Base-by-base conservation (phyloP, 2,113 vertebrate species). In the Camelus bactrianus region DNA sequence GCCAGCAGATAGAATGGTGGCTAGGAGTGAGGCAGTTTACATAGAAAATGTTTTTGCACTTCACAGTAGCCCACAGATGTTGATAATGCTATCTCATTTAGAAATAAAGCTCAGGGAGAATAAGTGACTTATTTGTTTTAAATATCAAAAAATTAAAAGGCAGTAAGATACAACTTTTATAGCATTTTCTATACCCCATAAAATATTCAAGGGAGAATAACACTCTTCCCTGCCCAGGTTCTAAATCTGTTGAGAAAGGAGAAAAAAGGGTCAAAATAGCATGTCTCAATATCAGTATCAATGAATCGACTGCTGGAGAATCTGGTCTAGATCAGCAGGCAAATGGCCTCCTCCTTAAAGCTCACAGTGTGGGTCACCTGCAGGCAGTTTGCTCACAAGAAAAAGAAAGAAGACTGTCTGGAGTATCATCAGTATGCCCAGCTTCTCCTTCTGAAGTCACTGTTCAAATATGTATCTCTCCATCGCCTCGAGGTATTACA, bases 91-190 rank as follows among this genome's bases (percentile, higher is more conserved):
- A 65, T 80, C 11, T 9, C 11, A 72, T 69, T 42, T 81, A 65
- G 32, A 92, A 94, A 76, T 38, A 85, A 93, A 70, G 1, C 6
- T 90, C 79, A 90, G 5, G 35, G 38, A 75, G 83, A 10, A 65
- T 52, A 92, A 87, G 35, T 50, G n/a, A 48, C 1, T 13, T 50
- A 42, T 76, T 89, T 42, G 38, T 42, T 42, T 42, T 48, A 42
- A 92, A 77, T 52, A 14, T 3, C 14, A 22, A 35, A 52, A 46
- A 67, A 73, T 60, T 38, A 58, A 52, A 64, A 72, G 28, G 12
- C 30, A 32, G 9, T 28, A 81, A 48, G 22, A 46, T 6, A 24
- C 79, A 94, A 80, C 15, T 82, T 91, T 54, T 24, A 52, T 60
- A 46, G 26, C 65, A 46, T 46, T 69, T 69, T 60, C 17, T 48